Percentiles rank a stretch among this genome's conserved stretches.
These are phyloP conservation scores for Proctacanthus coquilletti DNA, from an alignment of 1,140 invertebrate genomes.

Conservation along the genomic window DNA sequence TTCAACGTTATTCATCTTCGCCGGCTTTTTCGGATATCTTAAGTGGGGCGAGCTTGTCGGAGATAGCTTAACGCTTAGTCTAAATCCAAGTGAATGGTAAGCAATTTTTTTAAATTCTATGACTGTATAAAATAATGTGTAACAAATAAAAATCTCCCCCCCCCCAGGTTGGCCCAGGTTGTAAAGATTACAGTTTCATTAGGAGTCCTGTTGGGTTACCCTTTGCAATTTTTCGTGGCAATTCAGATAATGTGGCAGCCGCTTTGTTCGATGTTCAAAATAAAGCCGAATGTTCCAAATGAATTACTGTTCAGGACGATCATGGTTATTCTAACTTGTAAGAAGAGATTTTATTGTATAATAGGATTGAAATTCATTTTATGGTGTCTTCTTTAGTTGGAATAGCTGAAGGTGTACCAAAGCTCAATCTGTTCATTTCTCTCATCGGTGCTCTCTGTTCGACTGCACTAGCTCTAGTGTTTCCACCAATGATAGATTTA, in stretches of 20 bases:
- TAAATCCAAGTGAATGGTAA: constrained; percentile 29
- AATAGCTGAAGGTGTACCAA: constrained; percentile 64
- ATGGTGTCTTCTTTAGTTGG: constrained; percentile 43
- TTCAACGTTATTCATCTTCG: constrained; percentile 51
- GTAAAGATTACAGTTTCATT: constrained; percentile 52
- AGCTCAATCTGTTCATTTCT: constrained; percentile 76
- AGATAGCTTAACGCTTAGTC: constrained; percentile 59
- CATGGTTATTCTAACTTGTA: constrained; percentile 60
- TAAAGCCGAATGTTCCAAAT: too few species aligned
- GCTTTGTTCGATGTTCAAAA: too few species aligned
- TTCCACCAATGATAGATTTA: constrained; percentile 78
- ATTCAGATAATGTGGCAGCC: constrained; percentile 44
- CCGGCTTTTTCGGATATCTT: constrained; percentile 74
- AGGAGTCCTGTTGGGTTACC: constrained; percentile 59
- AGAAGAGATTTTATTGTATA: constrained; percentile 31
- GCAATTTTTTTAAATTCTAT: constrained; percentile 6
- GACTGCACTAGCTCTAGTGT: constrained; percentile 69
- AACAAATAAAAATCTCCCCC: neutral
- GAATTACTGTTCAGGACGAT: too few species aligned
- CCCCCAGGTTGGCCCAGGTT: constrained; percentile 37
- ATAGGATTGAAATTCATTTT: neutral
- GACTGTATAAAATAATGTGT: neutral
- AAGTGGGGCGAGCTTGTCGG: constrained; percentile 55
- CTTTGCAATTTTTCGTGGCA: constrained; percentile 74
- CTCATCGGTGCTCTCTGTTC: constrained; percentile 79